Evolutionary conservation across 1,140 invertebrate genomes (phyloP), one percentile per base, ranked within the genome.

Genomic region (Portunus trituberculatus): DNA sequence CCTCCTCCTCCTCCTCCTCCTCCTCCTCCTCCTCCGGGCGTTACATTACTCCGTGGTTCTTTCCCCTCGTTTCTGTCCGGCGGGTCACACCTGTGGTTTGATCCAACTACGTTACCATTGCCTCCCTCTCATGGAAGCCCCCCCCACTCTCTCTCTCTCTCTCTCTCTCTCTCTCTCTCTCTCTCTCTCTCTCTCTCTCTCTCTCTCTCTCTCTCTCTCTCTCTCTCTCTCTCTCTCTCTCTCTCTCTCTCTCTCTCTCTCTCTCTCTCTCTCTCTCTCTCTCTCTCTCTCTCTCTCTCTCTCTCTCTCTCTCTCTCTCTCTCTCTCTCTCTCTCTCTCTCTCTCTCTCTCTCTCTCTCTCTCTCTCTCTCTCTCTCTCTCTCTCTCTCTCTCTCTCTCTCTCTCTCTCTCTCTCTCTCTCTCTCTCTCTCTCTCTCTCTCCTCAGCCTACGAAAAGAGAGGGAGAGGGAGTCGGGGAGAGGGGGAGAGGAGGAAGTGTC

Each of bases 321-420:
- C 48, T 88, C 52, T 16, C 86, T 90, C 20, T 28, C 86, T n/a
- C 86, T 52, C 28, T 88, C 87, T 31, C 82, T 32, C 16, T 32
- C 84, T 93, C 91, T 76, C 31, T 87, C 83, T 59, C 46, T 82
- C 67, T 46, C 32, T 82, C 86, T 59, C 84, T n/a, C 82, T 88
- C 59, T 87, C 82, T 88, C 91, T 59, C 84, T 93, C 91, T 67
- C 76, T n/a, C 92, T 52, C 82, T 89, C 83, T 67, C 86, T 67
- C n/a, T 46, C 39, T 76, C 29, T 48, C n/a, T 88, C 31, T 59
- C 39, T 39, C 52, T 88, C 39, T 89, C 92, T 10, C 87, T 82
- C 59, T 92, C 92, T 28, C 28, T 88, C 91, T 89, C 67, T 29
- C 45, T 48, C 87, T 88, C 91, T 52, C 91, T 93, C n/a, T 91